These are phyloP conservation scores for Ptilodon capucinus DNA, from an alignment of 2,888 invertebrate species.

Conservation along the genomic window DNA sequence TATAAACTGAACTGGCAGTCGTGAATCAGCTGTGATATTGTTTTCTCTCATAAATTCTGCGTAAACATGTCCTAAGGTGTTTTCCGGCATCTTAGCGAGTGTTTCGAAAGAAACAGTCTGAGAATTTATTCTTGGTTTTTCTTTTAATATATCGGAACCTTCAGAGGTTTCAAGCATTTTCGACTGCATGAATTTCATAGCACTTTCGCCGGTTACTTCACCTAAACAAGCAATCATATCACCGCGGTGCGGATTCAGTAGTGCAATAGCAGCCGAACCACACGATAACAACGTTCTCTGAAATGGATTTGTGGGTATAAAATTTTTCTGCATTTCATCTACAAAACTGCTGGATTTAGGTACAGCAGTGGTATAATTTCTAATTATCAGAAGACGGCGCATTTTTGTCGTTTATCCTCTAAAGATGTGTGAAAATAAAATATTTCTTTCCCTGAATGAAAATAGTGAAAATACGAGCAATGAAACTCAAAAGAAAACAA, in stretches of 20 bases:
- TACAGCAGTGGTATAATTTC: constrained; percentile 36
- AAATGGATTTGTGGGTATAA: constrained; percentile 85
- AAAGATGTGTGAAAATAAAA: background rate
- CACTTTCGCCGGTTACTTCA: constrained; percentile 91
- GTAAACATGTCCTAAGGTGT: constrained; percentile 94
- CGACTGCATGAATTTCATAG: constrained; percentile 87
- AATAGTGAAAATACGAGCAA: too few species aligned
- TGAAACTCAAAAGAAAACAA: too few species aligned
- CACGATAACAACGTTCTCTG: constrained; percentile 90
- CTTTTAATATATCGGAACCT: constrained; percentile 88
- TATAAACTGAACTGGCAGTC: constrained; percentile 95
- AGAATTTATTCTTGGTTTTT: constrained; percentile 94
- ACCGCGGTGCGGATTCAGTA: constrained; percentile 90
- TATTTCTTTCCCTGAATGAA: too few species aligned
- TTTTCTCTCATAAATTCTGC: constrained; percentile 91
- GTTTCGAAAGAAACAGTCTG: constrained; percentile 88
- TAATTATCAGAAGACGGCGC: constrained; percentile 29
- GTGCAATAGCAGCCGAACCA: constrained; percentile 94
- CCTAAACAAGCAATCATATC: constrained; percentile 98
- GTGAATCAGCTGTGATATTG: constrained; percentile 95
- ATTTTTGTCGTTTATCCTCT: constrained; percentile 22
- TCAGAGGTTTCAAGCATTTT: constrained; percentile 90
- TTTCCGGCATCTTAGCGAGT: constrained; percentile 87
- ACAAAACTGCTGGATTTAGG: constrained; percentile 72
- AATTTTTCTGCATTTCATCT: constrained; percentile 84